Conservation (phyloP, 2,888 invertebrate species). For the Pherbina coryleti region DNA sequence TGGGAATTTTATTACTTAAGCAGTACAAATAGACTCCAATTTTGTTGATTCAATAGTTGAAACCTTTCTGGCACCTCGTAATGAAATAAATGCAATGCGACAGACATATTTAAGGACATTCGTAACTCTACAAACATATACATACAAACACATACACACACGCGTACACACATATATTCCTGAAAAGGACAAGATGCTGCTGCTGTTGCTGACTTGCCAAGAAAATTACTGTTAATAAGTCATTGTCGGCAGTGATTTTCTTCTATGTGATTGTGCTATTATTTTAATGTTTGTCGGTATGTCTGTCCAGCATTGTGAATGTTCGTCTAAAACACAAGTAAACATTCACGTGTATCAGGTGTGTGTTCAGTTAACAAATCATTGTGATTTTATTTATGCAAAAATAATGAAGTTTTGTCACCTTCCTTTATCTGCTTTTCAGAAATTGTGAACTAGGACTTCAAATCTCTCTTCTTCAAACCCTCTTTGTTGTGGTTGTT, state of each 20-base stretch:
- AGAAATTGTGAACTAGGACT: not conserved
- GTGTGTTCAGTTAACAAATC: slow-evolving; percentile 25
- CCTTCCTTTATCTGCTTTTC: slow-evolving; percentile 5
- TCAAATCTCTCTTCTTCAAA: not conserved
- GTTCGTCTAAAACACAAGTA: slow-evolving; percentile 33
- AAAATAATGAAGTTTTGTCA: slow-evolving; percentile 41
- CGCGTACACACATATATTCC: not conserved
- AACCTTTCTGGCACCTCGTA: slow-evolving; percentile 12
- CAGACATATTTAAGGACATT: not conserved
- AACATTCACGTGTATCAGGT: slow-evolving; percentile 6
- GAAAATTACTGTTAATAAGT: slow-evolving; percentile 13
- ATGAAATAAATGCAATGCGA: slow-evolving; percentile 16
- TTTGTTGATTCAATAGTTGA: slow-evolving; percentile 5
- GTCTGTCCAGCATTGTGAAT: not conserved
- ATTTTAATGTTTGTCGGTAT: slow-evolving; percentile 23
- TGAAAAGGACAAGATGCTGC: not conserved
- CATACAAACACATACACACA: not conserved
- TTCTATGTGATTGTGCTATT: slow-evolving; percentile 9
- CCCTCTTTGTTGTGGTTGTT: not conserved
- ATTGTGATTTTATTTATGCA: slow-evolving; percentile 37
- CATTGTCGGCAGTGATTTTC: slow-evolving; percentile 26
- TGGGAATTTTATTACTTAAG: slow-evolving; percentile 9
- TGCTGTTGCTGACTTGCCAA: slow-evolving; percentile 6
- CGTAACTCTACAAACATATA: not conserved
- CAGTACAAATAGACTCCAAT: not conserved